A percentile compares a stretch with the other conserved stretches of the same genome.
phyloP scores from a whole-genome alignment of 2,888 invertebrate genomes.

The Yponomeuta sedellus region DNA sequence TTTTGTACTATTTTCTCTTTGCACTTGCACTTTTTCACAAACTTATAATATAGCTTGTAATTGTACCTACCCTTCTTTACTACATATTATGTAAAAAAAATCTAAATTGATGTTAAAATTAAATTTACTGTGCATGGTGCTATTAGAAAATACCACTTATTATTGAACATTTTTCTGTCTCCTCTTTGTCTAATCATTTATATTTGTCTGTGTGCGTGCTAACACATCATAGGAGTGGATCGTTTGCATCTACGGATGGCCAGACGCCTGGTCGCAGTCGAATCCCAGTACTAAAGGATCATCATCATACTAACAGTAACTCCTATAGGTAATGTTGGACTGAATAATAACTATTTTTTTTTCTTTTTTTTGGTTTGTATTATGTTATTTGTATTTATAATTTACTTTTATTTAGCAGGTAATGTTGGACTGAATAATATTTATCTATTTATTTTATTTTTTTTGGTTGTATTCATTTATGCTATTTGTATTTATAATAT shows the following conservation, averaged over 20 bases:
- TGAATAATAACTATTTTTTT: slow-evolving; percentile 5
- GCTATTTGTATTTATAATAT: slow-evolving; percentile 4
- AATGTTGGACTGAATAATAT: slow-evolving; percentile 31
- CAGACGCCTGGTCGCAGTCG: slow-evolving; percentile 71
- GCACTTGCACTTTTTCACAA: slow-evolving; percentile 31
- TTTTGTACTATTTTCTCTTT: slow-evolving; percentile 24
- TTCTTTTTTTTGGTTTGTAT: not conserved
- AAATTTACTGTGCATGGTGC: slow-evolving; percentile 34
- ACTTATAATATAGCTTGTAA: slow-evolving; percentile 21
- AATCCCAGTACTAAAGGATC: slow-evolving; percentile 70
- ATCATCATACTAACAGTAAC: slow-evolving; percentile 69
- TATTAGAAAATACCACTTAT: slow-evolving; percentile 31
- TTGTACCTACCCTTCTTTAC: slow-evolving; percentile 32
- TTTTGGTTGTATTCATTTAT: slow-evolving; percentile 3
- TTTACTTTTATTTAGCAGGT: slow-evolving; percentile 32
- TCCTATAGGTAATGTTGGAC: slow-evolving; percentile 58
- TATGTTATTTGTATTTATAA: slow-evolving; percentile 5
- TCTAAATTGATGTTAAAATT: too few species aligned
- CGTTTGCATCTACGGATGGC: slow-evolving; percentile 69
- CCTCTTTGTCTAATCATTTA: slow-evolving; percentile 54
- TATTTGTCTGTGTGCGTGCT: slow-evolving; percentile 65
- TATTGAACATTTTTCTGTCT: slow-evolving; percentile 30
- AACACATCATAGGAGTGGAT: slow-evolving; percentile 70
- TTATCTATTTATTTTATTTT: not conserved
- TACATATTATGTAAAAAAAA: too few species aligned